Conservation (phyloP, 37 sponge, comb jelly and placozoan species). For the Eunapius fragilis region DNA sequence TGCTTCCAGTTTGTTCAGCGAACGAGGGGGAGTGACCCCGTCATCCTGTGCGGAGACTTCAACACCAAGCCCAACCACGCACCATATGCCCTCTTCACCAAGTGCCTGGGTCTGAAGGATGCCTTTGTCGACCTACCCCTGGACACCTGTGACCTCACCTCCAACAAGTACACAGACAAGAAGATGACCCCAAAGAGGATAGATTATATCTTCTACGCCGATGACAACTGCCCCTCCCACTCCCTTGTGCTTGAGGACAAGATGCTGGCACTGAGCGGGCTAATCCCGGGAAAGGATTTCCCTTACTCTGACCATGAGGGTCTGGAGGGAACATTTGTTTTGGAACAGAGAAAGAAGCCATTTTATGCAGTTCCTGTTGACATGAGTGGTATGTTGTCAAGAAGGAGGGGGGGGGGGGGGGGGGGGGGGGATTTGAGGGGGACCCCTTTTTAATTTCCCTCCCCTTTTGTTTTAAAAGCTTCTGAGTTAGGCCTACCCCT, state of each 20-base stretch:
- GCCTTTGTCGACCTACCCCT: constrained; percentile 24
- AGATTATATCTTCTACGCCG: constrained; percentile 67
- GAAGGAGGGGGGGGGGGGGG: background rate
- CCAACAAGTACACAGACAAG: constrained; percentile 48
- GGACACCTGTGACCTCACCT: constrained; percentile 54
- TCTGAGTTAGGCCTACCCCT: too few species aligned
- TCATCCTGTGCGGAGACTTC: constrained; percentile 74
- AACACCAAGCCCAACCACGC: constrained; percentile 59
- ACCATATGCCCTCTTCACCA: constrained; percentile 59
- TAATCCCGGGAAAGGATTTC: constrained; percentile 65
- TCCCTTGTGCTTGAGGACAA: background rate
- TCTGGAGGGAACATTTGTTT: constrained; percentile 42
- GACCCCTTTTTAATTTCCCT: too few species aligned
- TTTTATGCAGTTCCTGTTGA: background rate
- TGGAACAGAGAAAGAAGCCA: constrained; percentile 3
- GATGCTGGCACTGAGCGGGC: constrained; percentile 48
- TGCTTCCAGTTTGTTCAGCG: constrained; percentile 55
- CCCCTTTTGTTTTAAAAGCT: too few species aligned
- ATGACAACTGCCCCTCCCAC: constrained; percentile 15
- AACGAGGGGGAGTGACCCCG: constrained; percentile 50
- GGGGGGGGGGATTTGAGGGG: too few species aligned
- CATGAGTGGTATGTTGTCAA: background rate
- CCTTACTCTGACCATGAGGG: constrained; percentile 87
- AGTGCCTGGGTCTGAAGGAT: constrained; percentile 47
- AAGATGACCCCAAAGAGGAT: constrained; percentile 60